Evolutionary conservation across 2,888 invertebrate genomes (phyloP), one percentile per base, ranked within the genome.

Genomic region (Xylota sylvarum): DNA sequence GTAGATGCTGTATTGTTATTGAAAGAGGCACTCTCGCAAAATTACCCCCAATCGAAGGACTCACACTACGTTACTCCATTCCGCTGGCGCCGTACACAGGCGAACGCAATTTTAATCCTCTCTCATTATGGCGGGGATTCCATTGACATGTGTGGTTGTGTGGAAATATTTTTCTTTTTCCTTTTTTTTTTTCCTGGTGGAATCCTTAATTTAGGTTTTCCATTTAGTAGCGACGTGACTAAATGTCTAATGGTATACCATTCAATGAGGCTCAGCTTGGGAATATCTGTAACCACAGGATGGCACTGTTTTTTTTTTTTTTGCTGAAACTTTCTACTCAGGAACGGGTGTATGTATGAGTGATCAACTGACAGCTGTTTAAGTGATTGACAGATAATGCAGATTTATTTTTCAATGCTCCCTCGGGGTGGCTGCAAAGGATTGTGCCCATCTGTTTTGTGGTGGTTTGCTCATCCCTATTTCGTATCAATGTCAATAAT

Each of bases 11-110:
- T 81, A 82, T 86, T 86, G 77, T 82, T 86, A 86, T 86, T 86
- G 86, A 86, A 77, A 56, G 86, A 82, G 82, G 82, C 86, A 86
- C 86, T 86, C 82, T 82, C 77, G 50, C 60, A 73, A 86, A 86
- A 86, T 86, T 86, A 86, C 82, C 77, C 69, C 52, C 80, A 76
- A 76, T 80, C 84, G 80, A 70, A 12, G 35, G 50, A 10, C n/a
- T 46, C 14, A 56, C 30, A 70, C 6, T 37, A 62, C 76, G 65
- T 60, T 67, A 23, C 46, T 23, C 64, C 23, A 2, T 46, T 30
- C 30, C 46, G 55, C 58, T n/a, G n/a, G n/a, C n/a, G n/a, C n/a
- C 52, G 56, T 37, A 37, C 32, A 12, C 69, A 62, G 30, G 46
- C 58, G 72, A 52, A 60, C 56, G 56, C 77, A 65, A 62, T 77